These are phyloP conservation scores for Petromus typicus DNA, from an alignment of 2,113 vertebrate species.

Conservation along the genomic window DNA sequence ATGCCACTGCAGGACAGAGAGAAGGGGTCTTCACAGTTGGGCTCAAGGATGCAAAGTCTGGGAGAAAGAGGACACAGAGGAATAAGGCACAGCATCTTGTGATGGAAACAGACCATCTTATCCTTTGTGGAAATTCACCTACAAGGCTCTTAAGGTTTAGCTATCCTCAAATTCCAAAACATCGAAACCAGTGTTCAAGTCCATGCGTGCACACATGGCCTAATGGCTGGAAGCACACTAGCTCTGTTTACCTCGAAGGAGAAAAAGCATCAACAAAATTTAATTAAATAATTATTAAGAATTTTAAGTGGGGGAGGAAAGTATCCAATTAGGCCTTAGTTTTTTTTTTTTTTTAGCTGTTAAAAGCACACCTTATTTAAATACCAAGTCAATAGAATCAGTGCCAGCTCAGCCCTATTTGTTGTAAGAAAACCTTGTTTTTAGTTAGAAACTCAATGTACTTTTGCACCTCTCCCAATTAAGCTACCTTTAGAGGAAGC, in stretches of 20 bases:
- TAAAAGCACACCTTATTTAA: conserved; percentile 59
- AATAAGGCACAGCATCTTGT: not conserved
- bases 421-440: conserved; percentile 48
- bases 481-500: conserved; percentile 39
- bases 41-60: not conserved
- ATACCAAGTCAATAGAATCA: conserved; percentile 57
- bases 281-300: conserved; percentile 14
- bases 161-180: conserved; percentile 22
- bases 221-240: not conserved
- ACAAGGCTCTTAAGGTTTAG: not conserved
- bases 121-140: not conserved
- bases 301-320: conserved; percentile 48
- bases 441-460: conserved; percentile 11
- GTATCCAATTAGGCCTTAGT: conserved; percentile 36
- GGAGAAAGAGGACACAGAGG: not conserved
- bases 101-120: not conserved
- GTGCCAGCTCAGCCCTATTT: not conserved
- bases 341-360: conserved; percentile 57
- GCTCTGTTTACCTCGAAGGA: conserved; percentile 18
- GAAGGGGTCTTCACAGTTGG: not conserved
- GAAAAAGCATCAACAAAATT: not conserved
- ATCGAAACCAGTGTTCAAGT: not conserved
- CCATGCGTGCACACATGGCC: rapidly evolving
- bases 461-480: not conserved
- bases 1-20: rapidly evolving